Evolutionary conservation across 2,113 vertebrate genomes (phyloP), one percentile per base, ranked within the genome.

Genomic region (Nesogale talazaci): DNA sequence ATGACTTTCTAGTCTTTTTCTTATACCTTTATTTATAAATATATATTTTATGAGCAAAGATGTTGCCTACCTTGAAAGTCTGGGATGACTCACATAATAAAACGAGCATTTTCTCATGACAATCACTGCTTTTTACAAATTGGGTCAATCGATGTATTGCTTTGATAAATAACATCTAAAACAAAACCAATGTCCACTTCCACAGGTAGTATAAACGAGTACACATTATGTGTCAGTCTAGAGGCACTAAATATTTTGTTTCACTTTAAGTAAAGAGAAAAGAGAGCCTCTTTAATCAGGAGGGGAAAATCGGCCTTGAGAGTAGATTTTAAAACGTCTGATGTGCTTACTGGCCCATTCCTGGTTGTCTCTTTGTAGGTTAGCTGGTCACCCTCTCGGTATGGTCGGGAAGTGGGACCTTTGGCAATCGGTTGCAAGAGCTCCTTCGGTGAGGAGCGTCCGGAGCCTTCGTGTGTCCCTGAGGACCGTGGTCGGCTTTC

Each of bases 231-330:
- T 25, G 40, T 67, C 77, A 94, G 42, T 15, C 11, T 83, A 63
- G 1, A 34, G 89, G 23, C 10, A 46, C 29, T 36, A 72, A 94
- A 69, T 67, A 46, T 75, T 94, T 85, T n/a, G 59, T 63, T 78
- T 74, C 22, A 88, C 79, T 93, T 72, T 61, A 85, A 94, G 42
- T 6, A 83, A 65, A 59, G 84, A 88, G 75, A 92, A 87, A 25
- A 34, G 19, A 23, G 65, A 67, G 23, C 20, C n/a, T 69, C 61
- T 19, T 19, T 75, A 40, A 76, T 17, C 14, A 8, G 46, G 46
- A 12, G 46, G 46, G 5, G 46, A 12, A 10, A 52, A 52, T 52
- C 5, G 6, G 46, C 14, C 46, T 52, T 10, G 46, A 52, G 46
- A 12, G 10, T 12, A 52, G 46, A 52, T 52, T 52, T 52, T 52